phyloP scores from a whole-genome alignment of 2,888 invertebrate species.

The Athalia cordata region DNA sequence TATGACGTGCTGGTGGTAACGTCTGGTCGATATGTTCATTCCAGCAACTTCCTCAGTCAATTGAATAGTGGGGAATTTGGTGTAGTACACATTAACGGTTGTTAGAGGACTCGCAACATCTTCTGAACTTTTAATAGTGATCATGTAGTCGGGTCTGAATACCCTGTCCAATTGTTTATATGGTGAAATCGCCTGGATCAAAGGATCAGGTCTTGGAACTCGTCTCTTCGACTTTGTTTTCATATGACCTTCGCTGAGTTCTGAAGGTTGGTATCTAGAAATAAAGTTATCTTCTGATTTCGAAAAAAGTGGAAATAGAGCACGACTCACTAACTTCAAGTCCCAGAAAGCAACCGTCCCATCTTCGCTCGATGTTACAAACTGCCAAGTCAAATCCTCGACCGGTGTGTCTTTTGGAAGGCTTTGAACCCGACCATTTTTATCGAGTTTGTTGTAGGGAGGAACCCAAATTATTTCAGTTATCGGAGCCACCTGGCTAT shows the following conservation, averaged over 20 bases:
- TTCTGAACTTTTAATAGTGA: slow-evolving; percentile 74
- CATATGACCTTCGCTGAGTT: neutral
- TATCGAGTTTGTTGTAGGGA: slow-evolving; percentile 77
- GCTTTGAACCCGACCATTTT: slow-evolving; percentile 76
- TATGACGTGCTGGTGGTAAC: slow-evolving; percentile 56
- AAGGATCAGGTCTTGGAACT: slow-evolving; percentile 76
- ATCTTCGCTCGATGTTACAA: slow-evolving; percentile 81
- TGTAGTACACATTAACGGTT: slow-evolving; percentile 72
- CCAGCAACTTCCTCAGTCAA: neutral
- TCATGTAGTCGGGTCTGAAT: slow-evolving; percentile 80
- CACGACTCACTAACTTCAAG: slow-evolving; percentile 75
- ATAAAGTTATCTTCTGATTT: neutral
- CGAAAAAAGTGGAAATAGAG: neutral
- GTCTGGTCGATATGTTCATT: slow-evolving; percentile 55
- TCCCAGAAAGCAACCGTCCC: slow-evolving; percentile 84
- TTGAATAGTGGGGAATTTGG: slow-evolving; percentile 56
- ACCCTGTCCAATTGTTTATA: slow-evolving; percentile 78
- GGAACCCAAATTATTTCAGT: slow-evolving; percentile 83
- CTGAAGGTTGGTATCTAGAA: slow-evolving; percentile 20
- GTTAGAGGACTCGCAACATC: slow-evolving; percentile 73
- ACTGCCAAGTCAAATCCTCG: slow-evolving; percentile 76
- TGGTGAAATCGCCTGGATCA: slow-evolving; percentile 78
- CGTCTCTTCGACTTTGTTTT: slow-evolving; percentile 68
- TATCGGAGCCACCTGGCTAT: slow-evolving; percentile 80
- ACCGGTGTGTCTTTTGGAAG: slow-evolving; percentile 66